Evolutionary conservation across 2,888 invertebrate species (phyloP).

Genomic region (Ormyrus nitidulus): DNA sequence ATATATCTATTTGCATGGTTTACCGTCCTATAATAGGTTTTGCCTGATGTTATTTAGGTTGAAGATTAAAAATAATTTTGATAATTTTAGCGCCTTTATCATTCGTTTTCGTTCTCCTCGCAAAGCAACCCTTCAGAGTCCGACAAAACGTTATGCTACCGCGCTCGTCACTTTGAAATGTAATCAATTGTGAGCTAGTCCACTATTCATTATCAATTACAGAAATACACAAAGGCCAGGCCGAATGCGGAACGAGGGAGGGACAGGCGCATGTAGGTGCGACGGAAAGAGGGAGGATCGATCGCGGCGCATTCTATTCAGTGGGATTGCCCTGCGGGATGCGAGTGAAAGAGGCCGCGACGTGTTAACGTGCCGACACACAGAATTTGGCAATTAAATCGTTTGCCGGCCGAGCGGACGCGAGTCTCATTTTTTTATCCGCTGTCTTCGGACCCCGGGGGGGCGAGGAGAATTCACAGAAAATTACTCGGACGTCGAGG

Average conservation of each 20-base stretch:
- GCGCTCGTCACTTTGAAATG: too few species aligned
- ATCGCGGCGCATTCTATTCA: slow-evolving; percentile 40
- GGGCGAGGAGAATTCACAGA: neutral
- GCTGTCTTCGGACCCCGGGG: neutral
- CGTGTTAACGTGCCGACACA: slow-evolving; percentile 68
- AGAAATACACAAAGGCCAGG: too few species aligned
- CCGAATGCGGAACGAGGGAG: neutral
- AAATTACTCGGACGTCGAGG: slow-evolving; percentile 31
- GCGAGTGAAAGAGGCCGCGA: slow-evolving; percentile 51
- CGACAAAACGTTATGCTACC: too few species aligned
- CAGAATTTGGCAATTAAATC: slow-evolving; percentile 72
- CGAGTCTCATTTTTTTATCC: slow-evolving; percentile 29
- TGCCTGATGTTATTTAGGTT: too few species aligned
- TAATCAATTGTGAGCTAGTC: too few species aligned
- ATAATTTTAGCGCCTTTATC: too few species aligned
- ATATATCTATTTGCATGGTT: too few species aligned
- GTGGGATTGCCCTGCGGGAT: slow-evolving; percentile 66
- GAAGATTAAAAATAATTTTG: too few species aligned
- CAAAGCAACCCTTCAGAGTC: too few species aligned
- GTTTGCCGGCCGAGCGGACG: slow-evolving; percentile 48
- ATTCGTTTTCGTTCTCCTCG: too few species aligned
- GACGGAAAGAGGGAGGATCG: neutral
- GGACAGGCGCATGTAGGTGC: neutral
- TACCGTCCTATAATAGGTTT: too few species aligned
- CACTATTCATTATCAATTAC: too few species aligned